Evolutionary conservation across 2,113 vertebrate genomes (phyloP).

Genomic region (Oplegnathus fasciatus): DNA sequence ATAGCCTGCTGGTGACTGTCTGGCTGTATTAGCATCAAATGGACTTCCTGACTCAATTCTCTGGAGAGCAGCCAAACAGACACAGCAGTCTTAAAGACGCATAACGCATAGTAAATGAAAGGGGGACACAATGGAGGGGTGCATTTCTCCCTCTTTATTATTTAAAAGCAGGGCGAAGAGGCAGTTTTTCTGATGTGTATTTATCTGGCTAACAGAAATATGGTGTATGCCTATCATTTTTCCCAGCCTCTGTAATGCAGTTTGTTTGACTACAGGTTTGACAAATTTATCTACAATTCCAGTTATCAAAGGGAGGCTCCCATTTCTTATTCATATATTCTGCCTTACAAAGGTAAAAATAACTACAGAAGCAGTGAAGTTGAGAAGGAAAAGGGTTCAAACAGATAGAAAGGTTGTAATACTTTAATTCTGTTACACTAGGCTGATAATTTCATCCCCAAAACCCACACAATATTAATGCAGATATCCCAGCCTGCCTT

Average conservation of each 20-base stretch:
- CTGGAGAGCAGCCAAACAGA: constrained; percentile 48
- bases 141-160: background rate
- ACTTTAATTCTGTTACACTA: background rate
- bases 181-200: background rate
- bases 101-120: background rate
- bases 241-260: background rate
- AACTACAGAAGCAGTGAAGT: background rate
- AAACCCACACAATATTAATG: background rate
- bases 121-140: background rate
- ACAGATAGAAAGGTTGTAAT: background rate
- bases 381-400: background rate
- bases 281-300: background rate
- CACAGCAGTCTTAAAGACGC: constrained; percentile 46
- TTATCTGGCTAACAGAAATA: background rate
- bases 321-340: background rate
- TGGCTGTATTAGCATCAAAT: constrained; percentile 55
- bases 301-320: background rate
- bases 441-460: background rate
- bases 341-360: background rate
- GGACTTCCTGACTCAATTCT: constrained; percentile 59
- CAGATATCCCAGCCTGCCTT: background rate
- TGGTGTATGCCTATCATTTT: background rate
- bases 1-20: constrained; percentile 52
- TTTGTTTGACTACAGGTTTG: background rate
- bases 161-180: constrained; percentile 1